A percentile compares a stretch with the other conserved stretches of the same genome.
These are phyloP conservation scores for Emydura subglobosa DNA, from an alignment of 2,113 vertebrate species.

Conservation along the genomic window DNA sequence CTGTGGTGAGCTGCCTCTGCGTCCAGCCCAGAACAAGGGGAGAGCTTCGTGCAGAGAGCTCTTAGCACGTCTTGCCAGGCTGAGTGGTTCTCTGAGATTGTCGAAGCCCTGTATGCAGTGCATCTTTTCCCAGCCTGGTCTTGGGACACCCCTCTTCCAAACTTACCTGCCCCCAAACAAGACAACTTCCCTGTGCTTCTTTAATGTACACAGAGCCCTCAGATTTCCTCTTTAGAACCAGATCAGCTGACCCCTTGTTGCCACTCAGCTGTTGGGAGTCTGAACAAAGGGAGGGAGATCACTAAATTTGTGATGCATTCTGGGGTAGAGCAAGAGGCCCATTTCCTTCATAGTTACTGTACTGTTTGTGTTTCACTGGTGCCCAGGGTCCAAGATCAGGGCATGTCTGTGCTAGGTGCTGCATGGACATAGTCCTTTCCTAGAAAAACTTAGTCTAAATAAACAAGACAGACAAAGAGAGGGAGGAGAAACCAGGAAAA, in stretches of 20 bases:
- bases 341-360: not conserved
- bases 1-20: not conserved
- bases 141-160: not conserved
- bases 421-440: not conserved
- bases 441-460: not conserved
- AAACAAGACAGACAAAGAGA: not conserved
- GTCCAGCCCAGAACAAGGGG: not conserved
- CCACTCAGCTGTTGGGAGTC: not conserved
- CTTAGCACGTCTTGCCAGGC: not conserved
- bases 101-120: not conserved
- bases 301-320: not conserved
- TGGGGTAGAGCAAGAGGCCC: not conserved
- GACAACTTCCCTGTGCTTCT: not conserved
- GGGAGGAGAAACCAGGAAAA: not conserved
- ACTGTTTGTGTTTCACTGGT: not conserved
- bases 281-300: not conserved
- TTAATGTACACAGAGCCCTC: not conserved
- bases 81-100: not conserved
- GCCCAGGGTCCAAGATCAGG: not conserved
- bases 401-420: not conserved
- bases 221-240: not conserved
- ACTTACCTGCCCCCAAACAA: not conserved
- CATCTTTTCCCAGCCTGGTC: not conserved
- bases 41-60: not conserved
- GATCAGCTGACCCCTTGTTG: not conserved